Evolutionary conservation across 2,888 invertebrate genomes (phyloP).

Genomic region (Eueremaeus valkanovi): DNA sequence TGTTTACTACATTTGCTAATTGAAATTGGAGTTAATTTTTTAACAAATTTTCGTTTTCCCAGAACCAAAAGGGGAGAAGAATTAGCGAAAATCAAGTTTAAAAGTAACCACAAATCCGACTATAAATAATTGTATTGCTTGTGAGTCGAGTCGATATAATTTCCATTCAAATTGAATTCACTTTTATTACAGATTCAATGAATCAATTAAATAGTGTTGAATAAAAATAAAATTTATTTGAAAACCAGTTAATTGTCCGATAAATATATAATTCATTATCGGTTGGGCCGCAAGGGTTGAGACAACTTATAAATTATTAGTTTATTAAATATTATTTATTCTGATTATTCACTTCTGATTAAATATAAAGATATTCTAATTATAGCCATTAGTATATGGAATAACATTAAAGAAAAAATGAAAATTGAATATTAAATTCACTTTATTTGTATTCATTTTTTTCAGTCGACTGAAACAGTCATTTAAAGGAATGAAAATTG

Average conservation of each 20-base stretch:
- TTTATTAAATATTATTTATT: not conserved
- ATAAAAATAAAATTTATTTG: not conserved
- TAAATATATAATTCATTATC: not conserved
- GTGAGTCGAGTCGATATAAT: not conserved
- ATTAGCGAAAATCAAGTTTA: too few species aligned
- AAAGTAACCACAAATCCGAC: too few species aligned
- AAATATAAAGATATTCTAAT: not conserved
- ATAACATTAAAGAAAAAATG: not conserved
- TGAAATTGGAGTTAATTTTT: too few species aligned
- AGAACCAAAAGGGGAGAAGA: not conserved
- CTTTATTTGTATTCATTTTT: too few species aligned
- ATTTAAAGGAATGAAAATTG: too few species aligned
- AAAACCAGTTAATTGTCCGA: not conserved
- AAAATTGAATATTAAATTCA: too few species aligned
- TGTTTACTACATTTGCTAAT: too few species aligned
- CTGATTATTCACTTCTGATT: not conserved
- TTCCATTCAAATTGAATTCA: not conserved
- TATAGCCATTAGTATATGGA: not conserved
- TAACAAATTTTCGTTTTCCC: slow-evolving; percentile 1
- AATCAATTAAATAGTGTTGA: not conserved
- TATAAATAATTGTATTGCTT: too few species aligned
- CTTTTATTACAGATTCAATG: not conserved
- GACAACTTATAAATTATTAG: not conserved
- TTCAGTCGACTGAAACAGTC: too few species aligned
- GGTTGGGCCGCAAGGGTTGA: not conserved